phyloP scores from a whole-genome alignment of 2,797 vertebrate species.

The Cheracebus regulus region DNA sequence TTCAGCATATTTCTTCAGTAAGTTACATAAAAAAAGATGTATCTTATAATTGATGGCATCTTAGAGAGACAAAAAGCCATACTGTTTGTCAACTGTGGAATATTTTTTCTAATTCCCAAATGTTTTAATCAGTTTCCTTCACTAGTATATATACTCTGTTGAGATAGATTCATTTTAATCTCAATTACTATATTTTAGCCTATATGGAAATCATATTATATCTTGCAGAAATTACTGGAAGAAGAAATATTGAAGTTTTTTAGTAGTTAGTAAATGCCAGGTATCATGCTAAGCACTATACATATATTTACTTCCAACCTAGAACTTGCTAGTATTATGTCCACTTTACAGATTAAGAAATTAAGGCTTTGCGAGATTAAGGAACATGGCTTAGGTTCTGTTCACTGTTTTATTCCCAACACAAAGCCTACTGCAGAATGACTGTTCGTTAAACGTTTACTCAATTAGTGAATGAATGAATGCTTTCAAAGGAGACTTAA shows the following conservation, averaged over 20 bases:
- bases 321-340: background rate
- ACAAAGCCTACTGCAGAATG: background rate
- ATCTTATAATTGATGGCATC: background rate
- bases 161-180: background rate
- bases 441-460: background rate
- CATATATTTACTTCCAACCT: background rate
- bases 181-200: background rate
- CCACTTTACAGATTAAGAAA: conserved; percentile 20
- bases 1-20: background rate
- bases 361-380: background rate
- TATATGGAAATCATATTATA: background rate
- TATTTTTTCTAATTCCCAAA: background rate
- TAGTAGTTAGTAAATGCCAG: background rate
- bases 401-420: background rate
- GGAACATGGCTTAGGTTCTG: background rate
- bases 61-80: background rate
- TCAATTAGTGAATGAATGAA: background rate
- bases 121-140: background rate
- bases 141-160: background rate
- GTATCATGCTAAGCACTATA: background rate
- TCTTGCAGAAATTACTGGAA: background rate
- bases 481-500: background rate
- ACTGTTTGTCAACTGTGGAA: background rate
- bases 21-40: background rate
- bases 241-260: background rate